Base-by-base conservation (phyloP, 2,888 invertebrate species). In the Diploptera punctata region DNA sequence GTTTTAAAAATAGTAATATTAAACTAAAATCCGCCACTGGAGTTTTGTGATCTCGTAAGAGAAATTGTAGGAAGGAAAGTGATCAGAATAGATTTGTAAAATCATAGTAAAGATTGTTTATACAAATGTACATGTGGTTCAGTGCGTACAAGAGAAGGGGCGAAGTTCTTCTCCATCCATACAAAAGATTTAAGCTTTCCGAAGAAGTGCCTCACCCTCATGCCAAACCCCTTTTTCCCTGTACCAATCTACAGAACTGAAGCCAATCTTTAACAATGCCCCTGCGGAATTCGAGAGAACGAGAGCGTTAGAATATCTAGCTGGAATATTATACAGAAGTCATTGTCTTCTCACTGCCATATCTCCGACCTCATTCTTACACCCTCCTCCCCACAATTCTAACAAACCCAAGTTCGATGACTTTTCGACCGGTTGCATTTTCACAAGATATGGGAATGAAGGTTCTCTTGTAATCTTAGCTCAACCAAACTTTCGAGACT, bases 341-440 rank as follows among this genome's bases (percentile, higher is more conserved):
- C 57, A 33, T 33, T 33, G 33, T 33, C 33, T 33, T 33, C 33
- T 33, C 33, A 33, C 7, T 7, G 10, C 10, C 33, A 7, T 10
- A 10, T 33, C 33, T 33, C 10, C 33, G 33, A n/a, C 29, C 24
- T 29, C 57, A 57, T 57, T 57, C 5, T 57, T 57, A 29, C 10
- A n/a, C n/a, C 26, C 21, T 52, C 18, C 21, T 21, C n/a, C n/a
- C 29, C 57, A 57, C 52, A 19, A 18, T 52, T 31, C 13, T 29
- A 57, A 29, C 29, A 57, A n/a, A 57, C 29, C 18, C 13, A 57
- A 57, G 57, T 57, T 57, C 57, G 31, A 57, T 57, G 57, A 29
- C 57, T 57, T n/a, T 18, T 57, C 57, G 29, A 29, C 31, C 29
- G n/a, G 26, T 57, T 57, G 26, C 26, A 57, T 57, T 29, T n/a